Evolutionary conservation across 2,888 invertebrate species (phyloP).

Genomic region (Zootermopsis nevadensis): DNA sequence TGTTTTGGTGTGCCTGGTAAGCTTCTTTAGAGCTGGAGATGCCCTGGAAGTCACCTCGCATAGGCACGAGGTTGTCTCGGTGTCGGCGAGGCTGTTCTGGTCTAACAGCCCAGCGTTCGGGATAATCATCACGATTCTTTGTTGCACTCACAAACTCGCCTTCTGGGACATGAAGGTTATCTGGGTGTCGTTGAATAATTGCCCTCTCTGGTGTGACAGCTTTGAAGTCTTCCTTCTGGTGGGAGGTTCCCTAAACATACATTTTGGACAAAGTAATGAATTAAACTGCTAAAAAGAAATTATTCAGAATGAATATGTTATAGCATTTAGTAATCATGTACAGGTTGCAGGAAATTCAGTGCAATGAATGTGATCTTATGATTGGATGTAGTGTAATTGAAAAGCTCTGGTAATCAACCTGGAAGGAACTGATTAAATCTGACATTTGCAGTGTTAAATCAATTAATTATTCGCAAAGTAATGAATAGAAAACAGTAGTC

Average conservation of each 20-base stretch:
- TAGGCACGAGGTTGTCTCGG: constrained; percentile 55
- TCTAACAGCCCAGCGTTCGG: constrained; percentile 55
- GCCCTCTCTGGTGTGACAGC: constrained; percentile 50
- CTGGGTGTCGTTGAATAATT: constrained; percentile 49
- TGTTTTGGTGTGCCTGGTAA: constrained; percentile 55
- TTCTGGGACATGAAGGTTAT: constrained; percentile 53
- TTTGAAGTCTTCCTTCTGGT: constrained; percentile 60
- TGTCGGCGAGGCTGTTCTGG: constrained; percentile 56
- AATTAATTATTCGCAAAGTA: no score
- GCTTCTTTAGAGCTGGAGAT: constrained; percentile 56
- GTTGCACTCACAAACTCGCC: constrained; percentile 54
- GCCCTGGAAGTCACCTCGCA: constrained; percentile 55
- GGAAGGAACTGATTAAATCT: no score
- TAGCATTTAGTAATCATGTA: no score
- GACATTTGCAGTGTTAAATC: no score
- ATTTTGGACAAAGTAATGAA: not conserved
- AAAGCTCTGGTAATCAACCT: no score
- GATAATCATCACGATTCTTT: constrained; percentile 56
- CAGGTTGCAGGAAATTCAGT: no score
- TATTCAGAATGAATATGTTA: no score
- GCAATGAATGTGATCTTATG: no score
- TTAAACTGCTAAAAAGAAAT: not conserved
- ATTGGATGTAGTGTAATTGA: no score
- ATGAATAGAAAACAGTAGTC: no score
- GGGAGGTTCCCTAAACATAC: constrained; percentile 60